Evolutionary conservation across 2,888 invertebrate species (phyloP).

Genomic region (Hirtodrosophila duncani): DNA sequence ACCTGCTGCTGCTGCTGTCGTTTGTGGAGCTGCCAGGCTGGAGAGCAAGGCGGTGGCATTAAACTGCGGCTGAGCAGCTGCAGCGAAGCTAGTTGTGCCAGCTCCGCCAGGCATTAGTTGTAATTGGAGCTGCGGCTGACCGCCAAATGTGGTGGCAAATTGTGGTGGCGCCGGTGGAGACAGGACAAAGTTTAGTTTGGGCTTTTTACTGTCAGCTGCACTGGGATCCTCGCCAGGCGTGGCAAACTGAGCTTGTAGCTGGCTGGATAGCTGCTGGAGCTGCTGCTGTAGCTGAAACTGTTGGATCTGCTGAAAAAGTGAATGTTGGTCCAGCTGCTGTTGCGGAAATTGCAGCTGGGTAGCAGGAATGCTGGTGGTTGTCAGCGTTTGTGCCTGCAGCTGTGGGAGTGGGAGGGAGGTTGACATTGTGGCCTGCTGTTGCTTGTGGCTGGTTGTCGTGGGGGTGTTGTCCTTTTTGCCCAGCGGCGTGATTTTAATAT

Average conservation of each 20-base stretch:
- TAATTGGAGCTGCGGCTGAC: slow-evolving; percentile 55
- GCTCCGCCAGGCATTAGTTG: slow-evolving; percentile 41
- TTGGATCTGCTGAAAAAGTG: slow-evolving; percentile 57
- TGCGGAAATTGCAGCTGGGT: slow-evolving; percentile 61
- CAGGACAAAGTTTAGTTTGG: slow-evolving; percentile 77
- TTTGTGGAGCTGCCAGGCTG: slow-evolving; percentile 42
- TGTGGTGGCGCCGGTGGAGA: slow-evolving; percentile 62
- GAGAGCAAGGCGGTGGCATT: slow-evolving; percentile 56
- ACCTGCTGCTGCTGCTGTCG: slow-evolving; percentile 13
- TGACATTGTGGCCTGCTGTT: slow-evolving; percentile 31
- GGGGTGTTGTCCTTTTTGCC: slow-evolving; percentile 39
- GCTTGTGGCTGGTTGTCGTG: neutral
- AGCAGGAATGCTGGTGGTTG: slow-evolving; percentile 18
- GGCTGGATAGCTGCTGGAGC: slow-evolving; percentile 33
- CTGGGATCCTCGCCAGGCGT: slow-evolving; percentile 37
- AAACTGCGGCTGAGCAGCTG: slow-evolving; percentile 47
- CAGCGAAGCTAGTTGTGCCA: neutral
- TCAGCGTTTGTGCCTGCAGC: slow-evolving; percentile 43
- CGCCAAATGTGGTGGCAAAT: slow-evolving; percentile 29
- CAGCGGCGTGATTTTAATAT: slow-evolving; percentile 76
- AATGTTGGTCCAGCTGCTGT: slow-evolving; percentile 57
- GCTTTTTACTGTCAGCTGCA: slow-evolving; percentile 73
- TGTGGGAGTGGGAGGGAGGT: slow-evolving; percentile 33
- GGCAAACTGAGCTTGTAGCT: slow-evolving; percentile 20
- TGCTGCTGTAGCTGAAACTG: slow-evolving; percentile 46